These are phyloP conservation scores for Vireo altiloquus DNA, from an alignment of 2,113 vertebrate genomes.

Conservation along the genomic window DNA sequence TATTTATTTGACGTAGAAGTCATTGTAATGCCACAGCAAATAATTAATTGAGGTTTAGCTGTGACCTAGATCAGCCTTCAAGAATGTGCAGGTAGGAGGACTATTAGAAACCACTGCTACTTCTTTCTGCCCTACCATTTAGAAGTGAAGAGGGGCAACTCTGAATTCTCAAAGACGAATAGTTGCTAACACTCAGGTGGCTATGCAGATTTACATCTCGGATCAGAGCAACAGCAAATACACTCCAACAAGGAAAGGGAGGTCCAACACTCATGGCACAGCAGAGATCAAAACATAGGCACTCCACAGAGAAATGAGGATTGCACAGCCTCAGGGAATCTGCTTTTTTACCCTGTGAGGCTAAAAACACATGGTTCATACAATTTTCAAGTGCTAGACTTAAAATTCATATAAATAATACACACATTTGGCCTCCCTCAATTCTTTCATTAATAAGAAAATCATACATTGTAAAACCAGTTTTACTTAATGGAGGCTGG, in stretches of 20 bases:
- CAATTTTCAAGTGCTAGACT: neutral
- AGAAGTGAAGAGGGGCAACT: neutral
- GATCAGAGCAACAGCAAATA: neutral
- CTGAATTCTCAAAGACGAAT: rapidly evolving
- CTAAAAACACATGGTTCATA: neutral
- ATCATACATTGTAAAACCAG: neutral
- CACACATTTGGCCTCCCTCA: neutral
- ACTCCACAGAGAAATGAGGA: rapidly evolving
- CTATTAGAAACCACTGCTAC: neutral
- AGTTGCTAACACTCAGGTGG: neutral
- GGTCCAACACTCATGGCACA: neutral
- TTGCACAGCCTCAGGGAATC: neutral
- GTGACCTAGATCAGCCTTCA: neutral
- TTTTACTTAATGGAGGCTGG: neutral
- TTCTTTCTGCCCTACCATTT: neutral
- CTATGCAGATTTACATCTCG: neutral
- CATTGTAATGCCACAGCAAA: neutral
- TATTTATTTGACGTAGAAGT: neutral
- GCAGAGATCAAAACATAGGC: neutral
- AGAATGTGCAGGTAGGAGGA: rapidly evolving
- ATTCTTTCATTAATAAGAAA: neutral
- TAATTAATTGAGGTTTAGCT: neutral
- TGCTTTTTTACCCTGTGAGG: rapidly evolving
- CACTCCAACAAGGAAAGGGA: neutral
- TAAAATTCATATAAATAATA: neutral